Evolutionary conservation across 1,140 invertebrate genomes (phyloP).

Genomic region (Cotesia glomerata): DNA sequence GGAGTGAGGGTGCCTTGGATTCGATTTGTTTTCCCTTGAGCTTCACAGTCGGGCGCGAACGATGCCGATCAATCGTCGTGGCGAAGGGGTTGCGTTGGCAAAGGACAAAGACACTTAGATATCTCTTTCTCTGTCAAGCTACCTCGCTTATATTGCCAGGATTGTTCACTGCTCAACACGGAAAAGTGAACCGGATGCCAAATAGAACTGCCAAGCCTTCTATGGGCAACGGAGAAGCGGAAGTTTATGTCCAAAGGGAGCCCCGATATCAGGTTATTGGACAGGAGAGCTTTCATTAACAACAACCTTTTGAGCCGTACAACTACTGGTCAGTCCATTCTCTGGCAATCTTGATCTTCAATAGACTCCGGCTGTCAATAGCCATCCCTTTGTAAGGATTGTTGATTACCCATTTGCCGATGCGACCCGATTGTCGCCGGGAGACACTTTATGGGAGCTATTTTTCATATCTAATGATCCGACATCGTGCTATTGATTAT

Average conservation of each 20-base stretch:
- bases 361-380: conserved; percentile 21
- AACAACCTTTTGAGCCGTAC: no score
- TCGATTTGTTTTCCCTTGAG: conserved; percentile 28
- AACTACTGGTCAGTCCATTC: no score
- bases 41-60: conserved; percentile 28
- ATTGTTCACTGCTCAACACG: conserved; percentile 5
- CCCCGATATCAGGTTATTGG: background rate
- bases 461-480: no score
- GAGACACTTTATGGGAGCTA: no score
- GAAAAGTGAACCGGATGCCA: conserved; percentile 21
- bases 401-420: no score
- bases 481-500: no score
- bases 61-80: conserved; percentile 26
- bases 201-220: conserved; percentile 8
- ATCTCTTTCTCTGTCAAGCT: background rate
- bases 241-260: conserved; percentile 30
- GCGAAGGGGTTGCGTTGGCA: conserved; percentile 22
- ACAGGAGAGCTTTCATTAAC: no score
- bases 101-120: no score
- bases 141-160: conserved; percentile 15
- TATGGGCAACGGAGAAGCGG: conserved; percentile 20
- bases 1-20: background rate
- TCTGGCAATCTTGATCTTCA: no score
- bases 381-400: background rate
- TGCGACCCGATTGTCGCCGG: no score